Percentiles rank a stretch among this genome's conserved stretches.
Evolutionary conservation across 2,113 vertebrate species (phyloP).

Genomic region (Galbula dea): DNA sequence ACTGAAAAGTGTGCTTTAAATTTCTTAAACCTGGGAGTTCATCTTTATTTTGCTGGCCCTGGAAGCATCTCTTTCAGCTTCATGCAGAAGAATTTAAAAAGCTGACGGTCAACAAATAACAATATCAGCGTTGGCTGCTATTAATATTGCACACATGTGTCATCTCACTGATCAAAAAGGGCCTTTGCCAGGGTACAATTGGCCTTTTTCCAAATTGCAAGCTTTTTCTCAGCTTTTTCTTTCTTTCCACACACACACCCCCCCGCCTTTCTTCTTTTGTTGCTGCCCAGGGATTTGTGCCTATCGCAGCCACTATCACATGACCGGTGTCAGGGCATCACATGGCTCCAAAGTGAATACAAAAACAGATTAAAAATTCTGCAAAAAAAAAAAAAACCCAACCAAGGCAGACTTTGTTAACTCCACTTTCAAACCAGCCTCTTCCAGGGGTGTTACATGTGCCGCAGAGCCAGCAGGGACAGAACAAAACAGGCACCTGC

Average conservation of each 20-base stretch:
- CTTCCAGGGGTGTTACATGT: not conserved
- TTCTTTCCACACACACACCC: slow-evolving; percentile 2
- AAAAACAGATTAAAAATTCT: slow-evolving; percentile 76
- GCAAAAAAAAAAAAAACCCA: not conserved
- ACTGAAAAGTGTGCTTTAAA: slow-evolving; percentile 54
- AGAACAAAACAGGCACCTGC: not conserved
- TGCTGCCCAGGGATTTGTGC: slow-evolving; percentile 80
- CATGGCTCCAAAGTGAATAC: slow-evolving; percentile 77
- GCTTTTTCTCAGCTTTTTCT: slow-evolving; percentile 81
- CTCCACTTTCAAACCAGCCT: slow-evolving; percentile 24
- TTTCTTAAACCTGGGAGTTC: slow-evolving; percentile 36
- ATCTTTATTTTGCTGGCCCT: slow-evolving; percentile 54
- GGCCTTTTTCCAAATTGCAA: slow-evolving; percentile 80
- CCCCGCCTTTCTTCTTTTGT: slow-evolving; percentile 81
- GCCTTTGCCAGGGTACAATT: slow-evolving; percentile 72
- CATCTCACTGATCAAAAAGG: slow-evolving; percentile 79
- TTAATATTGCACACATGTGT: slow-evolving; percentile 89
- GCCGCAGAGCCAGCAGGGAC: not conserved
- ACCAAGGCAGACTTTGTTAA: slow-evolving; percentile 72
- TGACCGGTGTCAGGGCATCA: slow-evolving; percentile 79
- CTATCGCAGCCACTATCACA: slow-evolving; percentile 78
- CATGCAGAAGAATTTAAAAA: slow-evolving; percentile 62
- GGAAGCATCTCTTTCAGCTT: slow-evolving; percentile 50
- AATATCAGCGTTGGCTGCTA: slow-evolving; percentile 78
- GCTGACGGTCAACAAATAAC: slow-evolving; percentile 60